Evolutionary conservation across 2,888 invertebrate genomes (phyloP).

Genomic region (Pristionchus arcanus): DNA sequence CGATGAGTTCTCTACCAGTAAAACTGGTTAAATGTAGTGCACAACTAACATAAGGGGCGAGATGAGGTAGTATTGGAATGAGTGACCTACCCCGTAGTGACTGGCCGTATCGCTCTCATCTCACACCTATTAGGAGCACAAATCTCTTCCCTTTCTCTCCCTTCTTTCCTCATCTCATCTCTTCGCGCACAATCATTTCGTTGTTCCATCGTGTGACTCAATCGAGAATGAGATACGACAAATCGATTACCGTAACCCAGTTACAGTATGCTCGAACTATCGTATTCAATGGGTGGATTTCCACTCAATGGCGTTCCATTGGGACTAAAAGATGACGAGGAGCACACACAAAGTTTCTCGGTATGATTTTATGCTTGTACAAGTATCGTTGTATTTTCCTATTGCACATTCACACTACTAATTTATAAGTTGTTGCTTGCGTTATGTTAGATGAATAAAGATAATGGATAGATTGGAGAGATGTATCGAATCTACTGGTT

Average conservation of each 20-base stretch:
- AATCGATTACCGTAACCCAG: constrained; percentile 44
- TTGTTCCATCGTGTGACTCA: constrained; percentile 33
- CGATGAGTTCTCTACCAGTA: constrained; percentile 11
- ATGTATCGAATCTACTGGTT: constrained; percentile 32
- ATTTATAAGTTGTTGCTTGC: not conserved
- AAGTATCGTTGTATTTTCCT: not conserved
- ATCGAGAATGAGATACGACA: not conserved
- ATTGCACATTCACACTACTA: constrained; percentile 8
- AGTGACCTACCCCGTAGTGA: constrained; percentile 15
- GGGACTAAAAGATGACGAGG: constrained; percentile 24
- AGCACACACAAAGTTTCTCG: not conserved
- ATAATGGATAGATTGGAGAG: constrained; percentile 32
- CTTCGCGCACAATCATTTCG: constrained; percentile 2
- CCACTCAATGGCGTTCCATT: constrained; percentile 6
- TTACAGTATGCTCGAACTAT: constrained; percentile 48
- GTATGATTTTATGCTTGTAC: constrained; percentile 29
- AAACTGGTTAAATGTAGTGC: constrained; percentile 14
- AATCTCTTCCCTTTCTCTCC: not conserved
- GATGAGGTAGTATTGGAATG: not conserved
- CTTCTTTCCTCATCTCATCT: not conserved
- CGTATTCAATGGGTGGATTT: constrained; percentile 4
- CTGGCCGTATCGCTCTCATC: not conserved
- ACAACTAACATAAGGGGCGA: not conserved
- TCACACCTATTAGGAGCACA: constrained; percentile 9
- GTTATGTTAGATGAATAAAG: constrained; percentile 42